These are phyloP conservation scores for Cossypha heuglini DNA, from an alignment of 2,797 vertebrate species.

Conservation along the genomic window DNA sequence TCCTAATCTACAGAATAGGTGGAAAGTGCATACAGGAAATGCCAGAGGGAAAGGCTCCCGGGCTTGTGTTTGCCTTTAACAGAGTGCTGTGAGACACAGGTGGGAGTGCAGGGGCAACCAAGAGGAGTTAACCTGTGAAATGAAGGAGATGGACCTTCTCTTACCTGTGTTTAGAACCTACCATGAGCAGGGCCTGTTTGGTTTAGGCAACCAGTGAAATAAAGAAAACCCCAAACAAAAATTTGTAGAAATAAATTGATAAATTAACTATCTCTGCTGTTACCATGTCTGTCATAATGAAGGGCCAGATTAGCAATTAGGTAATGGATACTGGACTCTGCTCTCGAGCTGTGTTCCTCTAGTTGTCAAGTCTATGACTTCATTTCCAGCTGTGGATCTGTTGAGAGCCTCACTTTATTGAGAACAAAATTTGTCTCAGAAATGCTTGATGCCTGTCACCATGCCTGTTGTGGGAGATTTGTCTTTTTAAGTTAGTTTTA, in stretches of 20 bases:
- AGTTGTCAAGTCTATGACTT: not conserved
- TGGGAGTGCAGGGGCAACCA: not conserved
- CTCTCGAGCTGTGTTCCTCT: not conserved
- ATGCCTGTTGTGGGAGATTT: not conserved
- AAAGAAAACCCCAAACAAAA: not conserved
- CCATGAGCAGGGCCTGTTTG: accelerated
- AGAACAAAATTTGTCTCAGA: not conserved
- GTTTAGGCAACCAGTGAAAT: not conserved
- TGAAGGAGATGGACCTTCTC: not conserved
- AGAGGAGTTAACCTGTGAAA: not conserved
- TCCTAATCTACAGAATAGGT: not conserved
- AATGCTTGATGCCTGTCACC: not conserved
- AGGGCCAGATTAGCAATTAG: not conserved
- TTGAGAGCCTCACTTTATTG: not conserved
- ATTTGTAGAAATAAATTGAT: not conserved
- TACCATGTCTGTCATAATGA: not conserved
- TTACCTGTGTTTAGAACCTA: not conserved
- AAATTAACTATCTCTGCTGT: not conserved
- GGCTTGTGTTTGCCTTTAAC: not conserved
- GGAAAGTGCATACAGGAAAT: not conserved
- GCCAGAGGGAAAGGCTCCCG: not conserved
- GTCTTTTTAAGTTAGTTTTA: not conserved
- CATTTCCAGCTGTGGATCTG: not conserved
- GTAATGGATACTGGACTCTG: not conserved
- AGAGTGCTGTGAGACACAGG: not conserved